These are phyloP conservation scores for Anguilla anguilla DNA, from an alignment of 2,797 vertebrate genomes.

Conservation along the genomic window DNA sequence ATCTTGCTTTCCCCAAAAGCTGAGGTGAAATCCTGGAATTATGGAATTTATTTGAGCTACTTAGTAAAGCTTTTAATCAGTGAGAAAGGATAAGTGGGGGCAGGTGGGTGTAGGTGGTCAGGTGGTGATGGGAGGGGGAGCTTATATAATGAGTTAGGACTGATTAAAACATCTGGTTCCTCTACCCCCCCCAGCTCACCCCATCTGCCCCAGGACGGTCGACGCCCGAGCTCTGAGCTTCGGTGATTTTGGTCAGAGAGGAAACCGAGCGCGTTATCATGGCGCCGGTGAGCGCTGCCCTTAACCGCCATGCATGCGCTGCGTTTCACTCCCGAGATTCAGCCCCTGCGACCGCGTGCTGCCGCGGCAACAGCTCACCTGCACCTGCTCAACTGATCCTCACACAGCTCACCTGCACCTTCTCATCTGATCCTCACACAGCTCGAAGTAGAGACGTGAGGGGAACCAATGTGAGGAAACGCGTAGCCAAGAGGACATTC, in stretches of 20 bases:
- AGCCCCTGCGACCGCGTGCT: not conserved
- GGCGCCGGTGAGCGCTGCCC: not conserved
- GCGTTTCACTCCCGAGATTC: not conserved
- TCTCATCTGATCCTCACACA: not conserved
- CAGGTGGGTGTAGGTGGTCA: not conserved
- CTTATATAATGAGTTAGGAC: not conserved
- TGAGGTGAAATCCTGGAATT: not conserved
- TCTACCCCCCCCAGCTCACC: not conserved
- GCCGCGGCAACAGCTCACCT: not conserved
- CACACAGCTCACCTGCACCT: not conserved
- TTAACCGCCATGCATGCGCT: not conserved
- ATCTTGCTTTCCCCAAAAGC: not conserved
- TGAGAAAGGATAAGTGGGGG: not conserved
- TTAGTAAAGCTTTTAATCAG: conserved; percentile 14
- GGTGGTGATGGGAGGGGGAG: no score
- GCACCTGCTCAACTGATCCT: no score
- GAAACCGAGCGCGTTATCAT: not conserved
- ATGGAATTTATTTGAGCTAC: not conserved
- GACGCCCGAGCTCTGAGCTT: not conserved
- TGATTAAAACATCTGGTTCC: conserved; percentile 8
- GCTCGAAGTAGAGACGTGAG: not conserved
- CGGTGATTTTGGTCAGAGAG: not conserved
- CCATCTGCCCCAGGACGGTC: not conserved
- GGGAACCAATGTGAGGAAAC: not conserved
- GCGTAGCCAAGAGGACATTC: not conserved